phyloP scores from a whole-genome alignment of 2,888 invertebrate genomes.

The Diarsia mendica region DNA sequence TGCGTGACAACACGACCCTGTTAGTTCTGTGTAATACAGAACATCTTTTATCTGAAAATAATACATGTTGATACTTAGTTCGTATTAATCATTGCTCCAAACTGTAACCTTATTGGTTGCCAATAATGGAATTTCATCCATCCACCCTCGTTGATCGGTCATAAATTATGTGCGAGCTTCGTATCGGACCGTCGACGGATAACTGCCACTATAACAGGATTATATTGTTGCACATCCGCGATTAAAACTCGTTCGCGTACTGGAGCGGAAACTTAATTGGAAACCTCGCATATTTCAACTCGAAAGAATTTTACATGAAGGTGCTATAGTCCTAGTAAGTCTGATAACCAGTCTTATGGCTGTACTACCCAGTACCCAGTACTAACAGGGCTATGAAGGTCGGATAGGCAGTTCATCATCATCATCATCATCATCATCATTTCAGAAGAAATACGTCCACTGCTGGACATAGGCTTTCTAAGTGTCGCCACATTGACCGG shows the following conservation, averaged over 20 bases:
- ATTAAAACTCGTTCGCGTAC: conserved; percentile 45
- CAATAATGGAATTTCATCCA: conserved; percentile 53
- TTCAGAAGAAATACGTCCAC: no score
- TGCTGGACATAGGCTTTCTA: no score
- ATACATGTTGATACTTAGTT: conserved; percentile 2
- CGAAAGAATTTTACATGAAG: conserved; percentile 11
- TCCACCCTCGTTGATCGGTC: conserved; percentile 40
- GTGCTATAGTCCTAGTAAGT: no score
- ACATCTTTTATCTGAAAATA: neutral
- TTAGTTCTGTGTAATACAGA: no score
- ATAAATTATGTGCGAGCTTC: conserved; percentile 53
- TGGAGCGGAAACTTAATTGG: conserved; percentile 58
- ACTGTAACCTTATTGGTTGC: conserved; percentile 29
- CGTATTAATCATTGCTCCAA: conserved; percentile 29
- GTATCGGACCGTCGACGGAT: conserved; percentile 45
- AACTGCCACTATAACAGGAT: conserved; percentile 54
- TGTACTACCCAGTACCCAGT: no score
- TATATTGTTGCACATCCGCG: conserved; percentile 55
- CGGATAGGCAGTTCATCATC: no score
- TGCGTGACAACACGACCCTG: no score
- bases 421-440: no score
- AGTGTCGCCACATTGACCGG: no score
- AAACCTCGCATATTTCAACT: conserved; percentile 46
- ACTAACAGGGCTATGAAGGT: no score
- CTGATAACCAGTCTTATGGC: no score